phyloP scores from a whole-genome alignment of 1,140 invertebrate species.

The Drosophila burlai region DNA sequence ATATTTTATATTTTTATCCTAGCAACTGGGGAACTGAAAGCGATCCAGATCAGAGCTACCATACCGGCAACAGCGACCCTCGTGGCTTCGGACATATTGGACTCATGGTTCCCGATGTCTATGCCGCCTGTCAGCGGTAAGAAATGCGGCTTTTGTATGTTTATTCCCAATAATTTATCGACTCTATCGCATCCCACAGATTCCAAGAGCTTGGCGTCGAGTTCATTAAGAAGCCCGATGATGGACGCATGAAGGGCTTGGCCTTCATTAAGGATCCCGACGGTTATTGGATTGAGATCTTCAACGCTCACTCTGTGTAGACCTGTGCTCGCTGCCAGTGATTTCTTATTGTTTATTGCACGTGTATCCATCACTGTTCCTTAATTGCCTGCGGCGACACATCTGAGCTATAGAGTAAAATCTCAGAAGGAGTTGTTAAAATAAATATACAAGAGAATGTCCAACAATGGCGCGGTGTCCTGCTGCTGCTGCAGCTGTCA shows the following conservation, averaged over 20 bases:
- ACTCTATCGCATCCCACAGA: conserved; percentile 33
- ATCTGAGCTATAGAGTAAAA: not conserved
- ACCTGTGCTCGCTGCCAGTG: conserved; percentile 86
- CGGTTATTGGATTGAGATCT: conserved; percentile 98
- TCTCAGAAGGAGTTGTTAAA: conserved; percentile 13
- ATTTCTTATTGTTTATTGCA: conserved; percentile 22
- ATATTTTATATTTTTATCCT: conserved; percentile 52
- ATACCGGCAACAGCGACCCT: conserved; percentile 96
- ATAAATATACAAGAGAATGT: conserved; percentile 23
- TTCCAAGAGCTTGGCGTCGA: conserved; percentile 95
- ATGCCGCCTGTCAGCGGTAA: conserved; percentile 91
- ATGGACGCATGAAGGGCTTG: conserved; percentile 96
- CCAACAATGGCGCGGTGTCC: conserved; percentile 1
- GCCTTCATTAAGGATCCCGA: conserved; percentile 98
- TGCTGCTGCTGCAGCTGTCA: conserved; percentile 37
- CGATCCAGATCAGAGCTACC: conserved; percentile 92
- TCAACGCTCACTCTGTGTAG: conserved; percentile 89
- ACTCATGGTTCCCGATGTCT: conserved; percentile 94
- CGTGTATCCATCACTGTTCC: conserved; percentile 26
- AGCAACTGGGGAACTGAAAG: conserved; percentile 98
- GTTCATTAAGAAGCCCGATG: conserved; percentile 95
- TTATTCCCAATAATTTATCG: not conserved
- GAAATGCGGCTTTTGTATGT: conserved; percentile 41
- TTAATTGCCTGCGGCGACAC: conserved; percentile 18
- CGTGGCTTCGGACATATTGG: conserved; percentile 97